phyloP scores from a whole-genome alignment of 2,888 invertebrate species.

The Malacosoma neustria region DNA sequence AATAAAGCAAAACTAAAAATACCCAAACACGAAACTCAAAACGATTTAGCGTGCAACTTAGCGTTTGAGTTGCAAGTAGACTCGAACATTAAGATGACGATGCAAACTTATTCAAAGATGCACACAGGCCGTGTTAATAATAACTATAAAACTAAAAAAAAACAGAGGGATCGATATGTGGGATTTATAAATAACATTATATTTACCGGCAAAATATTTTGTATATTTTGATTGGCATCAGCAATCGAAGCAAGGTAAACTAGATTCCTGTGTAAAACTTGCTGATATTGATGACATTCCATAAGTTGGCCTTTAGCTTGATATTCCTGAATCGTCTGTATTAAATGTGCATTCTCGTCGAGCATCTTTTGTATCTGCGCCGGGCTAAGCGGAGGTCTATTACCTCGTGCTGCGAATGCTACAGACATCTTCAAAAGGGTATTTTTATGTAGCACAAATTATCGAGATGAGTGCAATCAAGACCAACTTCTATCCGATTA shows the following conservation, averaged over 20 bases:
- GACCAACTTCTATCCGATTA: no score
- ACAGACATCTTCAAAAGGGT: conserved; percentile 72
- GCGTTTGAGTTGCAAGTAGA: no score
- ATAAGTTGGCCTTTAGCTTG: conserved; percentile 95
- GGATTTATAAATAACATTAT: no score
- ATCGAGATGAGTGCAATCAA: no score
- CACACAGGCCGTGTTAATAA: no score
- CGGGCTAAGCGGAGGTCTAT: conserved; percentile 84
- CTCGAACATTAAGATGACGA: no score
- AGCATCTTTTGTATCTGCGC: conserved; percentile 95
- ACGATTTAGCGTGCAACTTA: no score
- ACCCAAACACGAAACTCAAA: no score
- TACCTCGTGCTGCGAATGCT: conserved; percentile 82
- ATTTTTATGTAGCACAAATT: neutral
- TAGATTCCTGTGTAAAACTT: conserved; percentile 94
- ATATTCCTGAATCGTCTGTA: conserved; percentile 97
- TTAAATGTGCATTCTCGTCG: conserved; percentile 97
- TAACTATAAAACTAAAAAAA: no score
- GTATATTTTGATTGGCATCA: conserved; percentile 96
- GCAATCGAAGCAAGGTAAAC: conserved; percentile 97
- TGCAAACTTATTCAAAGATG: no score
- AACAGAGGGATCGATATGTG: no score
- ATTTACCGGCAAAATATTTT: conserved; percentile 90
- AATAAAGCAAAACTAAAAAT: no score
- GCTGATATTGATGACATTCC: conserved; percentile 96